Evolutionary conservation across 2,888 invertebrate genomes (phyloP), one percentile per base, ranked within the genome.

Genomic region (Sepiola atlantica): DNA sequence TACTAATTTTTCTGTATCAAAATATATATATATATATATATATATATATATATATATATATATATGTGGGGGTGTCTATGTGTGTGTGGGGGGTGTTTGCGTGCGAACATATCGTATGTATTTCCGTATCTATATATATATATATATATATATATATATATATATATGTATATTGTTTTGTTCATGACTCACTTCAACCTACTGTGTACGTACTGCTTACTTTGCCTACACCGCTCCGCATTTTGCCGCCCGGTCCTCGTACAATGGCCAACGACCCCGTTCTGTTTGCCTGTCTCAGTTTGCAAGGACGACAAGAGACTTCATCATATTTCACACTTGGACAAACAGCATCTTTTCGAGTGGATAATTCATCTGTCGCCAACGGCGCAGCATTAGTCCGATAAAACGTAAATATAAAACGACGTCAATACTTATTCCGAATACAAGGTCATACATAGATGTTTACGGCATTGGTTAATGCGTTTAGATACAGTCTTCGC

Each of bases 101-200:
- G n/a, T n/a, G n/a, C n/a, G n/a, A n/a, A n/a, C n/a, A n/a, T n/a
- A n/a, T n/a, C 10, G 10, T n/a, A n/a, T 28, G 28, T 77, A 77
- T 77, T 28, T 77, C 8, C 8, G 8, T 45, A 61, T 61, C 0
- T 61, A 24, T 24, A 21, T 61, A 10, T n/a, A n/a, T 77, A 18
- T n/a, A 12, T 77, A n/a, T 28, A 10, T n/a, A 8, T 77, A 10
- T n/a, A 8, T n/a, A n/a, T 77, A n/a, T n/a, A 77, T 16, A 14
- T 77, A n/a, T 77, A 28, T 77, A 77, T 28, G 1, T 77, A n/a
- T 28, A n/a, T 14, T n/a, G 10, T n/a, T 77, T 12, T n/a, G n/a
- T 0, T 0, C 12, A 8, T n/a, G 1, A 28, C n/a, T 77, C 16
- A 8, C 77, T 8, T 0, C 12, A 1, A 12, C 57, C 2, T n/a